Conservation (phyloP, 2,888 invertebrate genomes). For the Mactromeris polynyma region DNA sequence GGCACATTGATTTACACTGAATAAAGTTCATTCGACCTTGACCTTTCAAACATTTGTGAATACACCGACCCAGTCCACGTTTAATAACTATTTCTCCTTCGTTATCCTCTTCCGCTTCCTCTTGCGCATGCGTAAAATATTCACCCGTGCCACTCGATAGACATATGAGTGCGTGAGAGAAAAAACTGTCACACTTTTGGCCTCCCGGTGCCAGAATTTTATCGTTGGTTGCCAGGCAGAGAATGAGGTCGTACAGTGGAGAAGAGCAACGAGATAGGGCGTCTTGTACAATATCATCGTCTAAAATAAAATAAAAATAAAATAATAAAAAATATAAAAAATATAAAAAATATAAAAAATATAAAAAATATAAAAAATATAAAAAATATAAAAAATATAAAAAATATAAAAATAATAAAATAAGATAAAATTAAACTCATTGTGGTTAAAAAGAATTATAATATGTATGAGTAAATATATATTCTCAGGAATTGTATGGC, state of each 20-base stretch:
- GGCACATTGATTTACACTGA: constrained; percentile 81
- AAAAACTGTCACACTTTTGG: constrained; percentile 47
- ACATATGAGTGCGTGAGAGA: constrained; percentile 48
- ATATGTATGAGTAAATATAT: too few species aligned
- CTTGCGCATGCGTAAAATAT: constrained; percentile 39
- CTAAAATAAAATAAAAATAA: constrained; percentile 22
- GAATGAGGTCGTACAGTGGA: constrained; percentile 40
- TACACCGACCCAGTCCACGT: constrained; percentile 77
- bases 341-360: too few species aligned
- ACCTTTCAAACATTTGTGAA: constrained; percentile 77
- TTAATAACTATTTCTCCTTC: constrained; percentile 57
- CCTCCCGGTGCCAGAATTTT: constrained; percentile 29
- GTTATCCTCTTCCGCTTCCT: constrained; percentile 32
- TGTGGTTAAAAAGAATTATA: too few species aligned
- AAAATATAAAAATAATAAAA: background rate
- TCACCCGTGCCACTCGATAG: constrained; percentile 37
- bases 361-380: too few species aligned
- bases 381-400: too few species aligned
- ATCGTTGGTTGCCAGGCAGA: constrained; percentile 46
- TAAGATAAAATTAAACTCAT: too few species aligned
- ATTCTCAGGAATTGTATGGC: too few species aligned
- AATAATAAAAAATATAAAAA: background rate
- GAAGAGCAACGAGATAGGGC: constrained; percentile 33
- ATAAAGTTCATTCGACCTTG: constrained; percentile 79
- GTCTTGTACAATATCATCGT: constrained; percentile 18